These are phyloP conservation scores for Calameuta filiformis DNA, from an alignment of 2,888 invertebrate genomes.

Conservation along the genomic window DNA sequence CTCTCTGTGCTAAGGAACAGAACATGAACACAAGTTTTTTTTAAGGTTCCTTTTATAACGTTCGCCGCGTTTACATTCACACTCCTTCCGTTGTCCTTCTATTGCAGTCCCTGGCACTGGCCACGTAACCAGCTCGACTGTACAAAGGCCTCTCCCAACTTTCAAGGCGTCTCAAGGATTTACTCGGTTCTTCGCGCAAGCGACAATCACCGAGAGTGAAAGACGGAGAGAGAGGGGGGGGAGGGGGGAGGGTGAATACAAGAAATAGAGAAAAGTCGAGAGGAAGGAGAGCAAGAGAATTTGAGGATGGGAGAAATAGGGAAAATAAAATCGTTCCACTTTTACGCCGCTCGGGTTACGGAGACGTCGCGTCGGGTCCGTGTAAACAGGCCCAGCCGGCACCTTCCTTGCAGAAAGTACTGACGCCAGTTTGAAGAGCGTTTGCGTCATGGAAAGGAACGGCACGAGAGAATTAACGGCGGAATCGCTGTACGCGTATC, in stretches of 20 bases:
- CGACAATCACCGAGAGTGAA: not conserved
- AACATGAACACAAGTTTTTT: too few species aligned
- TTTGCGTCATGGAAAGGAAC: constrained; percentile 51
- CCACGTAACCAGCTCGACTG: too few species aligned
- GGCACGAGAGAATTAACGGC: not conserved
- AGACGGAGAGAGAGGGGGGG: not conserved
- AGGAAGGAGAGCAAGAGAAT: not conserved
- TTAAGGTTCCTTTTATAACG: too few species aligned
- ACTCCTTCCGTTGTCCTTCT: constrained; percentile 11
- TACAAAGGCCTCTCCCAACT: too few species aligned
- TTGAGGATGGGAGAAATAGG: not conserved
- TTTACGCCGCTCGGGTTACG: too few species aligned
- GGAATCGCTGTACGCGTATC: not conserved
- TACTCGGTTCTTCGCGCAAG: too few species aligned
- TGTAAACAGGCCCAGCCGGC: not conserved
- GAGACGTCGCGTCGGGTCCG: not conserved
- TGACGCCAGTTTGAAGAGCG: constrained; percentile 38
- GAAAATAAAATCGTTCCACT: not conserved
- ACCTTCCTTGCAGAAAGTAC: constrained; percentile 20
- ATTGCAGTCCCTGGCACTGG: not conserved
- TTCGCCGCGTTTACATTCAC: too few species aligned
- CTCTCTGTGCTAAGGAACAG: too few species aligned
- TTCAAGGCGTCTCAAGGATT: too few species aligned
- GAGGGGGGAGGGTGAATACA: too few species aligned
- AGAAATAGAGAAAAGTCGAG: too few species aligned